phyloP scores from a whole-genome alignment of 2,797 vertebrate species.

The Lepus townsendii region DNA sequence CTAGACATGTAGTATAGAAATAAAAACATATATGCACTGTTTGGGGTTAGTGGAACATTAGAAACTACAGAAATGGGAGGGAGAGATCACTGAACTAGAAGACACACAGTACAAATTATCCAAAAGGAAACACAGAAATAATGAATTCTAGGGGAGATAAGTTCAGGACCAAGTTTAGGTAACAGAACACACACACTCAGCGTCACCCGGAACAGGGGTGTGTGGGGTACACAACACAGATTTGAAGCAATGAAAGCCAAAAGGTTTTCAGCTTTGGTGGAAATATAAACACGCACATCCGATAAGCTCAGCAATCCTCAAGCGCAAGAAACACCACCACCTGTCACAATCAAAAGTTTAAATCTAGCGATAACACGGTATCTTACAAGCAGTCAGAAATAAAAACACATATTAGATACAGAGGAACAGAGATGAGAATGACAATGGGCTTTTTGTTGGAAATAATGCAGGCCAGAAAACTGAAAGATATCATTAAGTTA shows the following conservation, averaged over 20 bases:
- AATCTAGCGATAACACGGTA: background rate
- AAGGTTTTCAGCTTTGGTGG: background rate
- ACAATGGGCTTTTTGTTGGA: background rate
- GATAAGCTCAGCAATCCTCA: background rate
- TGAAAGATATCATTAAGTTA: background rate
- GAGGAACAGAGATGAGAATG: background rate
- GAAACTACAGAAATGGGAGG: background rate
- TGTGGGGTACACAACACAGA: background rate
- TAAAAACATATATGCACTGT: background rate
- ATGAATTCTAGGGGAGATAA: background rate
- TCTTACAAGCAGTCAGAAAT: background rate
- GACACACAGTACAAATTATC: background rate
- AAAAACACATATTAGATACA: background rate
- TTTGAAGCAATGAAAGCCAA: background rate
- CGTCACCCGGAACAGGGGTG: background rate
- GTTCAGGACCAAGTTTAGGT: background rate
- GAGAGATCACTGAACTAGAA: conserved; percentile 5
- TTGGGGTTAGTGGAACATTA: background rate
- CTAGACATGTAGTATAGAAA: background rate
- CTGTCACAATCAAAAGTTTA: conserved; percentile 16
- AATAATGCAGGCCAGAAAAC: background rate
- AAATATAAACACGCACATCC: background rate
- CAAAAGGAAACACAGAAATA: background rate
- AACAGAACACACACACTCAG: background rate
- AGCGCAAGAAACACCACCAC: background rate